Conservation (phyloP, 2,888 invertebrate genomes). For the Coenonympha arcania region DNA sequence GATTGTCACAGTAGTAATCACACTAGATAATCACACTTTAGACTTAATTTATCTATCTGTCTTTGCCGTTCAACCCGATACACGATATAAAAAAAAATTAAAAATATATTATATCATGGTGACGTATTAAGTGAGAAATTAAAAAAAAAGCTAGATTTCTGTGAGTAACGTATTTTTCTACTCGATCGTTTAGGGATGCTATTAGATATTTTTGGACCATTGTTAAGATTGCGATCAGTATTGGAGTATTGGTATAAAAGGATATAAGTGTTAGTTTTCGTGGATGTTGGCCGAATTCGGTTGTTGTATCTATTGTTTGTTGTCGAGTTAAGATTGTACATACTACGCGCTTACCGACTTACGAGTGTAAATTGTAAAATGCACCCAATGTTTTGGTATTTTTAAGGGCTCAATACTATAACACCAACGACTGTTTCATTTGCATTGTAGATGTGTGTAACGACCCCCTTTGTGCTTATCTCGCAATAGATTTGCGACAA, state of each 20-base stretch:
- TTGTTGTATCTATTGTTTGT: constrained; percentile 46
- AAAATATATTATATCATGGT: constrained; percentile 34
- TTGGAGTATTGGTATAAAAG: constrained; percentile 51
- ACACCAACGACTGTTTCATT: not conserved
- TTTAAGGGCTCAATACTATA: constrained; percentile 8
- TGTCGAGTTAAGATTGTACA: constrained; percentile 49
- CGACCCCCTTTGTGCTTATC: no score
- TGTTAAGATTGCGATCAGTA: constrained; percentile 72
- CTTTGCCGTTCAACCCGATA: constrained; percentile 48
- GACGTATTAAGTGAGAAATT: constrained; percentile 42
- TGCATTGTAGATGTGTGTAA: no score
- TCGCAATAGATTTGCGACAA: no score
- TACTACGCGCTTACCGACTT: constrained; percentile 52
- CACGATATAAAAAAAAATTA: no score
- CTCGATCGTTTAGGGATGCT: constrained; percentile 70
- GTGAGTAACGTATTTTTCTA: constrained; percentile 72
- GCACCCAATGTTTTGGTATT: constrained; percentile 32
- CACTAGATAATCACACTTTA: constrained; percentile 67
- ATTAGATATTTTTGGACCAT: constrained; percentile 75
- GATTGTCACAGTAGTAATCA: constrained; percentile 65
- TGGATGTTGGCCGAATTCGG: constrained; percentile 51
- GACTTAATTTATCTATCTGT: constrained; percentile 53
- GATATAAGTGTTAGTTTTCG: constrained; percentile 58
- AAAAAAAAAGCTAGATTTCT: constrained; percentile 54
- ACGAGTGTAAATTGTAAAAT: constrained; percentile 35